Evolutionary conservation across 2,797 vertebrate genomes (phyloP).

Genomic region (Megalops cyprinoides): DNA sequence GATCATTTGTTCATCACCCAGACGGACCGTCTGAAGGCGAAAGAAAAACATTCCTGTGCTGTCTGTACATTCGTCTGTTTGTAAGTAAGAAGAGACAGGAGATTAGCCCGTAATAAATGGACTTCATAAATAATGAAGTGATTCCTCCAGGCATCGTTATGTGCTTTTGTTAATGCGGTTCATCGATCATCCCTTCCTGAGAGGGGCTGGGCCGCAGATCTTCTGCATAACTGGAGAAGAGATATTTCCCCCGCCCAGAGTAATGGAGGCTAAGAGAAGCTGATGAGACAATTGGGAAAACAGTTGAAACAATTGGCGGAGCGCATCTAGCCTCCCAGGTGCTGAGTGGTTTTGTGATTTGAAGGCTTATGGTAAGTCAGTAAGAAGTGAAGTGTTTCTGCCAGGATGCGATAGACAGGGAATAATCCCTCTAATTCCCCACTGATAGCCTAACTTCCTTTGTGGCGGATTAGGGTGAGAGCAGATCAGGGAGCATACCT

Average conservation of each 20-base stretch:
- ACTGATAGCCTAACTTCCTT: constrained; percentile 74
- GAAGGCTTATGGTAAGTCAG: constrained; percentile 61
- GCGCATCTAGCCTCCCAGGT: background rate
- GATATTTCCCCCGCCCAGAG: background rate
- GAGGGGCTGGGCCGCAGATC: background rate
- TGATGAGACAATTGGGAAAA: background rate
- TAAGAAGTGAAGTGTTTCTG: constrained; percentile 63
- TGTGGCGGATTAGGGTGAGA: background rate
- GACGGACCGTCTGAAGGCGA: background rate
- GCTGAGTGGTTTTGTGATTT: constrained; percentile 46
- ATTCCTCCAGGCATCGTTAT: background rate
- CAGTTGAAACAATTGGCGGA: background rate
- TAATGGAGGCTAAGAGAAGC: background rate
- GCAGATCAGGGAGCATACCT: constrained; percentile 8
- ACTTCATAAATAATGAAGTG: constrained; percentile 24
- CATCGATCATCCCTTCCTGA: constrained; percentile 16
- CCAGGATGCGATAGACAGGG: constrained; percentile 73
- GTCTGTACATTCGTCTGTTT: background rate
- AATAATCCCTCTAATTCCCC: constrained; percentile 74
- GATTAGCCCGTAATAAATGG: constrained; percentile 15
- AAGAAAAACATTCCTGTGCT: constrained; percentile 4
- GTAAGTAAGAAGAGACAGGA: background rate
- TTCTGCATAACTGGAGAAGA: constrained; percentile 8
- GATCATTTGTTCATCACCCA: too few relatives aligned
- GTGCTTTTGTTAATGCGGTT: constrained; percentile 13